Percentiles rank a stretch among this genome's conserved stretches.
These are phyloP conservation scores for Bombylius discolor DNA, from an alignment of 2,888 invertebrate genomes.

Conservation along the genomic window DNA sequence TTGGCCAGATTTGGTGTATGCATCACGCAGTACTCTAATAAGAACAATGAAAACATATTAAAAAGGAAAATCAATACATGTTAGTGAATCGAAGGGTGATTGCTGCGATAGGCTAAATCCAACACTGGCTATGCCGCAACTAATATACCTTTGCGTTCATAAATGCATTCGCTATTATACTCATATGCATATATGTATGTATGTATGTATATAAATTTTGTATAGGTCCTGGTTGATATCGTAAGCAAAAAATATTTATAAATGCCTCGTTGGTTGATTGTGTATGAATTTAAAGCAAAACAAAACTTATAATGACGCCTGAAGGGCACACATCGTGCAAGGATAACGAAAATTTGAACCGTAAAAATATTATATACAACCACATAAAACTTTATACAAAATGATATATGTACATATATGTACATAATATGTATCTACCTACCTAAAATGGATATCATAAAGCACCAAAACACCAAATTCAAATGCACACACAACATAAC, in stretches of 20 bases:
- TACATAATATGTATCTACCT: too few relatives aligned
- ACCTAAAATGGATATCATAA: constrained; percentile 1
- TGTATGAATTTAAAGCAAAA: neutral
- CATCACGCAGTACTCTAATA: constrained; percentile 6
- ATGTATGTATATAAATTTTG: constrained; percentile 2
- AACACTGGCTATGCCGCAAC: neutral
- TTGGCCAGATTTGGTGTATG: constrained; percentile 5
- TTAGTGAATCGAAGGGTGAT: constrained; percentile 9
- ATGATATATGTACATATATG: neutral
- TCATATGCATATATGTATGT: neutral
- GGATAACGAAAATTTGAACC: neutral
- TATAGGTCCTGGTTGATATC: too few relatives aligned
- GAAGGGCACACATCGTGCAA: neutral
- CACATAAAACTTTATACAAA: neutral
- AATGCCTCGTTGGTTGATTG: neutral
- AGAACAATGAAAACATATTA: constrained; percentile 3
- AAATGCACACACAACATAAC: constrained; percentile 3
- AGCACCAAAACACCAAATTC: constrained; percentile 1
- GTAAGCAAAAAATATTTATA: constrained; percentile 4
- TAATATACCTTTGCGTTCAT: neutral
- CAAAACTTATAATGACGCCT: neutral
- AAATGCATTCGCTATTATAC: neutral
- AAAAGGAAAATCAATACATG: constrained; percentile 10
- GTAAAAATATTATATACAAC: neutral
- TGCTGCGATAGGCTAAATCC: constrained; percentile 4